Conservation (phyloP, 2,797 vertebrate species). For the Diglossa cyanea region DNA sequence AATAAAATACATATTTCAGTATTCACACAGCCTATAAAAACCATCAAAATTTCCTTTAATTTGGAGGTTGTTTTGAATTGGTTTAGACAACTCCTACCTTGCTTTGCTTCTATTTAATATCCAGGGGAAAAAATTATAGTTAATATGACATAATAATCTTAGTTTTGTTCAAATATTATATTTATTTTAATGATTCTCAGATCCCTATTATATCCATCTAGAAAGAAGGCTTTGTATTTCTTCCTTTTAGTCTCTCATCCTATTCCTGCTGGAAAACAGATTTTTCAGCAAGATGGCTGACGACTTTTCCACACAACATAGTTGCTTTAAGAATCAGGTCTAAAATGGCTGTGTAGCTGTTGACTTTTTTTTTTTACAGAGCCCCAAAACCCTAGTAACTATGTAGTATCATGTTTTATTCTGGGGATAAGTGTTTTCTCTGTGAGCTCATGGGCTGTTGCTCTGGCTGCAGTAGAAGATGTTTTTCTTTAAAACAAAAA, state of each 20-base stretch:
- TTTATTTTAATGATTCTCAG: not conserved
- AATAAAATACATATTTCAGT: not conserved
- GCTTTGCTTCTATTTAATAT: not conserved
- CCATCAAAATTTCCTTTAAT: not conserved
- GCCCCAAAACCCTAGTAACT: not conserved
- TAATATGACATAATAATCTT: not conserved
- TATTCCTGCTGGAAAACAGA: not conserved
- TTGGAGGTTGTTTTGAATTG: not conserved
- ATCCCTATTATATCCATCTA: not conserved
- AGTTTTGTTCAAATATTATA: not conserved
- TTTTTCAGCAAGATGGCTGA: constrained; percentile 37
- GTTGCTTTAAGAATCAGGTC: not conserved
- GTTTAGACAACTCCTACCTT: not conserved
- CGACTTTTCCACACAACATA: not conserved
- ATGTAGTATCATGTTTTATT: not conserved
- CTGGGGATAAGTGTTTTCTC: not conserved
- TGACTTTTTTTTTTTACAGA: not conserved
- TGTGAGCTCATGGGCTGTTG: not conserved
- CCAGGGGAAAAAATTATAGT: accelerated
- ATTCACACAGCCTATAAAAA: not conserved
- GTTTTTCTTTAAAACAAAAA: not conserved
- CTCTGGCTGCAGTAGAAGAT: not conserved
- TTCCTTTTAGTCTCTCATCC: not conserved
- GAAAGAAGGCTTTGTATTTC: not conserved
- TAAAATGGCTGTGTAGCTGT: not conserved